phyloP scores from a whole-genome alignment of 2,797 vertebrate species.

The Dryobates pubescens region DNA sequence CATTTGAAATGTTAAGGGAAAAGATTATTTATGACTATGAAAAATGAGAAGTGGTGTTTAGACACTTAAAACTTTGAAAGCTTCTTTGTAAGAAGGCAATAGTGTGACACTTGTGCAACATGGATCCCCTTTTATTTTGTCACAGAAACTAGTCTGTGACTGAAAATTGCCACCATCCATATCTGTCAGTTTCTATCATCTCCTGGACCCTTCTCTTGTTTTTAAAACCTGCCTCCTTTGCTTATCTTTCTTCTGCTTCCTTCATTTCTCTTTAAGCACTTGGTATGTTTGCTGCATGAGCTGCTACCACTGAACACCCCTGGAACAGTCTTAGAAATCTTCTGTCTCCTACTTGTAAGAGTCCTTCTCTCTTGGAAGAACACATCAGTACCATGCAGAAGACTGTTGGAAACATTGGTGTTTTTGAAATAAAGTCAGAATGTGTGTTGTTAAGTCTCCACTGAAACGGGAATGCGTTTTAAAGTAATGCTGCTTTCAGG shows the following conservation, averaged over 20 bases:
- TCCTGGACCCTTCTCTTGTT: neutral
- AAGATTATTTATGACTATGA: neutral
- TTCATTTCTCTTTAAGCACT: neutral
- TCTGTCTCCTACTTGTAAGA: neutral
- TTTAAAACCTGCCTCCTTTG: neutral
- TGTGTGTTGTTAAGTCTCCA: rapidly evolving
- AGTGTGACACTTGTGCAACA: neutral
- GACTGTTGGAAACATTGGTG: neutral
- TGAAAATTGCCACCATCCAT: neutral
- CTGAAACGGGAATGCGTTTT: neutral
- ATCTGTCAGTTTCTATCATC: neutral
- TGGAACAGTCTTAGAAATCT: neutral
- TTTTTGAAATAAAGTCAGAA: neutral
- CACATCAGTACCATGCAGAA: neutral
- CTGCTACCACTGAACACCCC: neutral
- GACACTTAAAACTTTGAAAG: neutral
- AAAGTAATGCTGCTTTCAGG: neutral
- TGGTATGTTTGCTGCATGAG: neutral
- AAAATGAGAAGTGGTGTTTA: neutral
- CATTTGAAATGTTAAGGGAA: neutral
- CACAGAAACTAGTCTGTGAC: neutral
- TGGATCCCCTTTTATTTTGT: neutral
- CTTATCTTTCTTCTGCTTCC: neutral
- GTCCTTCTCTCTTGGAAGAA: neutral
- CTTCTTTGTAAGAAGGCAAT: neutral